phyloP scores from a whole-genome alignment of 2,888 invertebrate species.

The Noctua janthe region DNA sequence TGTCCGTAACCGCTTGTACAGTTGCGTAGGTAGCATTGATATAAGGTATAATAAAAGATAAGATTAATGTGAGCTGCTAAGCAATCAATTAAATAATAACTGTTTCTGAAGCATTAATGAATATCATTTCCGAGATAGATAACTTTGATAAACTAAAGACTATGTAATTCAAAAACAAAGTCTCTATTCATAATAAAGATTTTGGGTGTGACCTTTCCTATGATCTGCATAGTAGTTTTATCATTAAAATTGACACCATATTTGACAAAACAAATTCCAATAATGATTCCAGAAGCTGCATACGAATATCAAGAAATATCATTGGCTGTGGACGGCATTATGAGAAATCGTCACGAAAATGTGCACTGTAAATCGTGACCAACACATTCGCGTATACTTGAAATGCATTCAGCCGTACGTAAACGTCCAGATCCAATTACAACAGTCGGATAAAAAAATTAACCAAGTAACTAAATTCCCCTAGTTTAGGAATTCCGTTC shows the following conservation, averaged over 20 bases:
- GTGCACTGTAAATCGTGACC: conserved; percentile 24
- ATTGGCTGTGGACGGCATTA: conserved; percentile 9
- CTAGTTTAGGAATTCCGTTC: conserved; percentile 57
- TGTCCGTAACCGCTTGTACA: conserved; percentile 35
- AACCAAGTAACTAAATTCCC: conserved; percentile 45
- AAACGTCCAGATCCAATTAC: conserved; percentile 56
- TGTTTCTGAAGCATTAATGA: conserved; percentile 17
- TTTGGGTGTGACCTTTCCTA: not conserved
- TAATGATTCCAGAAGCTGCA: conserved; percentile 1
- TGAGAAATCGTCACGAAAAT: conserved; percentile 44
- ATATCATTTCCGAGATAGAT: conserved; percentile 35
- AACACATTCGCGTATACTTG: conserved; percentile 44
- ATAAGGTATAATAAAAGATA: conserved; percentile 28
- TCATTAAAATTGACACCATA: not conserved
- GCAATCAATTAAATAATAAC: conserved; percentile 40
- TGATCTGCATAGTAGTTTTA: not conserved
- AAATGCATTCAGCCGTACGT: conserved; percentile 43
- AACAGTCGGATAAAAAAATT: conserved; percentile 48
- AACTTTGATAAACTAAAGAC: not conserved
- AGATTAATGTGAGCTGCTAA: conserved; percentile 40
- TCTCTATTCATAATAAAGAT: not conserved
- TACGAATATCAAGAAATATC: conserved; percentile 6
- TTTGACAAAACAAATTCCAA: not conserved
- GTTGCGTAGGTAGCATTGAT: conserved; percentile 31
- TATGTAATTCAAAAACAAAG: not conserved